These are phyloP conservation scores for Neolamprologus fasciatus DNA, from an alignment of 2,113 vertebrate species.

Conservation along the genomic window DNA sequence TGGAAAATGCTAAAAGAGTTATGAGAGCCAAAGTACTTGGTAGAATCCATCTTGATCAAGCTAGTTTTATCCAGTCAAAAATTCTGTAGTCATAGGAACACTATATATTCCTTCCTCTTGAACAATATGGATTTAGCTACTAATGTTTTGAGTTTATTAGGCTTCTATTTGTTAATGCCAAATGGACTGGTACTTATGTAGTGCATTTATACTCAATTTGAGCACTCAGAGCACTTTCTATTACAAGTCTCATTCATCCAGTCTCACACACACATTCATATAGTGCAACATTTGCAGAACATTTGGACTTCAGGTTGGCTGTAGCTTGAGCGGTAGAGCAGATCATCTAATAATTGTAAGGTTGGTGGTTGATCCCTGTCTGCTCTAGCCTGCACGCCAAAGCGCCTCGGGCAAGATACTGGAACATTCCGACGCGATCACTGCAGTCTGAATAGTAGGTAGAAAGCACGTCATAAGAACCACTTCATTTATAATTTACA, in stretches of 20 bases:
- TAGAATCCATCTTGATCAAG: background rate
- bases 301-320: background rate
- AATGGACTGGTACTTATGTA: background rate
- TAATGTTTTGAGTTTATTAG: background rate
- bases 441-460: background rate
- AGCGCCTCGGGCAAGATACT: background rate
- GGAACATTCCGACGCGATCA: background rate
- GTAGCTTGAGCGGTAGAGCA: background rate
- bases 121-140: background rate
- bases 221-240: fast-evolving
- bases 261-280: background rate
- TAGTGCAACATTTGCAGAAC: background rate
- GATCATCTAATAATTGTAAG: background rate
- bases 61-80: background rate
- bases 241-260: background rate
- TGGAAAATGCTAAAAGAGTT: background rate
- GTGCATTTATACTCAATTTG: background rate
- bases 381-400: background rate
- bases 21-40: background rate
- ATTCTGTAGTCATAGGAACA: background rate
- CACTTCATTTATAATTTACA: background rate
- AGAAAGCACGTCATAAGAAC: background rate
- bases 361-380: background rate
- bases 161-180: background rate
- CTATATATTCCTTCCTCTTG: background rate